Conservation (phyloP, 2,113 vertebrate genomes). For the Bubo blakistoni region DNA sequence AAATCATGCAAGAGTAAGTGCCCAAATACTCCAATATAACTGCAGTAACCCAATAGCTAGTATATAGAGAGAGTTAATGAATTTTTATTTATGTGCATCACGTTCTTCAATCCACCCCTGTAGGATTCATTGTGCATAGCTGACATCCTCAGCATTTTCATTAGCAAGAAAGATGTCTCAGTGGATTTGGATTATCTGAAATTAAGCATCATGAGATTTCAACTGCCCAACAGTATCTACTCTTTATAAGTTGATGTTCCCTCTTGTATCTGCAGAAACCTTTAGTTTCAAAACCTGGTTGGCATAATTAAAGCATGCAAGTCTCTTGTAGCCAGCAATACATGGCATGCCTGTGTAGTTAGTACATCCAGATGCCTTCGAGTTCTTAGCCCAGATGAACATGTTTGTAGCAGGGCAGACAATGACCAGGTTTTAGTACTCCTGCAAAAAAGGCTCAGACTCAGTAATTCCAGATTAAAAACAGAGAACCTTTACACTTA, state of each 20-base stretch:
- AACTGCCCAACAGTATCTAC: background rate
- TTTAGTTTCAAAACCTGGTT: background rate
- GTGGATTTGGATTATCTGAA: background rate
- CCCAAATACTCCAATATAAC: background rate
- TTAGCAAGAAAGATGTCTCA: background rate
- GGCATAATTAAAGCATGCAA: background rate
- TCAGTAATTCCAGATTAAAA: background rate
- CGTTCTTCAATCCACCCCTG: fast-evolving
- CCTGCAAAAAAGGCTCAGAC: background rate
- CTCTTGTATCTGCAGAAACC: background rate
- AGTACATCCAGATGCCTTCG: background rate
- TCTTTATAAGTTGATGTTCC: background rate
- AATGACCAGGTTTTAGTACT: background rate
- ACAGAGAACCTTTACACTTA: background rate
- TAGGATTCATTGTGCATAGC: background rate
- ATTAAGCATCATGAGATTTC: background rate
- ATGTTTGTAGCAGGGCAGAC: background rate
- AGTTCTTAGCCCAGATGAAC: background rate
- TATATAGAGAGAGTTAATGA: background rate
- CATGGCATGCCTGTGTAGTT: background rate
- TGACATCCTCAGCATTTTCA: background rate
- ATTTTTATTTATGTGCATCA: background rate
- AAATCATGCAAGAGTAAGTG: background rate
- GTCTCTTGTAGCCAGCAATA: background rate
- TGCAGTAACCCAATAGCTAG: background rate